Base-by-base conservation (phyloP, 2,797 vertebrate genomes). In the Amniataba percoides region DNA sequence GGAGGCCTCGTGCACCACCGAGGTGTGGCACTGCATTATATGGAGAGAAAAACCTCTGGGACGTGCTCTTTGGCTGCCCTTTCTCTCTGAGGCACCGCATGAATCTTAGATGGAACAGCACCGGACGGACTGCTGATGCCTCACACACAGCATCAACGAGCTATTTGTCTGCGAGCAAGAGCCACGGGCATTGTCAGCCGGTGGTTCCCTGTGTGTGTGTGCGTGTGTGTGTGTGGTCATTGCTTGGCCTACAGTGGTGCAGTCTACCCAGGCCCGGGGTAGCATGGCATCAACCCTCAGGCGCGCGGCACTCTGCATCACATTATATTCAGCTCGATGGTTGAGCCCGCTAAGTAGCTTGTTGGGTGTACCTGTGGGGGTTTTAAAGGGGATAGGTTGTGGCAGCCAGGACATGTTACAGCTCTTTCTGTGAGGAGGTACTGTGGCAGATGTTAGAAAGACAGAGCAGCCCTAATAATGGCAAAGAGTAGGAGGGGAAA, bases 31-130 rank as follows among this genome's bases (percentile, higher is more conserved):
- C 66, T 21, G 79, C 87, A 88, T 89, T 90, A 89, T 77, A 74
- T 69, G 43, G 59, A 55, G 65, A 70, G 61, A 51, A 67, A 63
- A 70, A 65, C 91, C 88, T 91, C 85, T 74, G 89, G 88, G 91
- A 91, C 79, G 71, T 93, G 90, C 87, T 92, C 90, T 92, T 90
- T 93, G 84, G 77, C 85, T 92, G 91, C 87, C 91, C 91, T 93
- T 92, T 91, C 83, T 82, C 86, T 87, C 72, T 58, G 75, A 77
- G 77, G 84, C 89, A 56, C 78, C 43, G 0, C 89, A 91, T 93
- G 91, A 91, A 94, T 94, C 84, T 92, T 88, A 77, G 89, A 93
- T 92, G 84, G 81, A 88, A 75, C 78, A 68, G 81, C 74, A 64
- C 69, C 51, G 84, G 74, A 82, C 58, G 18, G 88, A 91, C 84